Percentiles rank a stretch among this genome's conserved stretches.
Conservation (phyloP, 2,888 invertebrate genomes). For the Keiferia lycopersicella region DNA sequence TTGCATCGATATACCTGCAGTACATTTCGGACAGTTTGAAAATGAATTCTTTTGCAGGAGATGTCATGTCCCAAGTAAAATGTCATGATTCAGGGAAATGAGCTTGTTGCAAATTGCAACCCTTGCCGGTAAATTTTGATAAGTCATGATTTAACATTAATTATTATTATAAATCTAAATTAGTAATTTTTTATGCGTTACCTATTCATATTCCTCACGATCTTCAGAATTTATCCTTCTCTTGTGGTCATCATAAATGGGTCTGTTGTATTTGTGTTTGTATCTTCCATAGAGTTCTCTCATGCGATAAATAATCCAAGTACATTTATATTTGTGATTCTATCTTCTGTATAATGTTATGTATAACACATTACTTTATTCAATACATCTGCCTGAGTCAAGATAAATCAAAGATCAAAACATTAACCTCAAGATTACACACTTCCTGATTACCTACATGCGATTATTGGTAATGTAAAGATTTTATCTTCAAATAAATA, state of each 20-base stretch:
- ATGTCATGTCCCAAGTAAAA: no score
- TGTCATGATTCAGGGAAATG: no score
- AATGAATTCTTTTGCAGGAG: no score
- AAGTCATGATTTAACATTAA: no score
- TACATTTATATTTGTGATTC: background rate
- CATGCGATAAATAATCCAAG: background rate
- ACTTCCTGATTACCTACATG: constrained; percentile 31
- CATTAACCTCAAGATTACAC: constrained; percentile 23
- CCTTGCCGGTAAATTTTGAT: no score
- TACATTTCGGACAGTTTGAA: no score
- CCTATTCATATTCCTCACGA: background rate
- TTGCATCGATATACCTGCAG: no score
- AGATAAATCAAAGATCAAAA: constrained; percentile 23
- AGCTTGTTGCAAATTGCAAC: no score
- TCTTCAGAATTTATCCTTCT: background rate
- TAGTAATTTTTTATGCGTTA: background rate
- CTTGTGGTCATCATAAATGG: background rate
- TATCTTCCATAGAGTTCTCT: background rate
- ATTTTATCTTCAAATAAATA: constrained; percentile 38
- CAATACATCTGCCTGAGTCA: background rate
- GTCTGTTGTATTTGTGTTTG: background rate
- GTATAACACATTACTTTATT: background rate
- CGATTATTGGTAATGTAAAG: constrained; percentile 28
- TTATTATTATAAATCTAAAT: no score
- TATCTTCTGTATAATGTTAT: background rate